Evolutionary conservation across 1,140 invertebrate genomes (phyloP).

Genomic region (Maconellicoccus hirsutus): DNA sequence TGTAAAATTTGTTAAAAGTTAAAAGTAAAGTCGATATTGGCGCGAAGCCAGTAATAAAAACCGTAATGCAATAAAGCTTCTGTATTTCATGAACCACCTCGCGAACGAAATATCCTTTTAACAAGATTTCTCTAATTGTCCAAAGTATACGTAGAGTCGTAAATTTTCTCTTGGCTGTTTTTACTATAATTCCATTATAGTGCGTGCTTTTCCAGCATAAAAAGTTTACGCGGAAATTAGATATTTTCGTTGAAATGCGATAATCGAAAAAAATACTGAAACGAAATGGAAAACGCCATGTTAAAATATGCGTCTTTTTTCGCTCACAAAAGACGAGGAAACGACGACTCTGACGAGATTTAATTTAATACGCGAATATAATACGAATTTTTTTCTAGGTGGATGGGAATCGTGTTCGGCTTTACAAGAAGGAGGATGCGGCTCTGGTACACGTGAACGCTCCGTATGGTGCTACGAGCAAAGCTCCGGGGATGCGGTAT

Average conservation of each 20-base stretch:
- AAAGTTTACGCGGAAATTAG: not conserved
- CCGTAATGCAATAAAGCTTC: not conserved
- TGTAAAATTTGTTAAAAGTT: not conserved
- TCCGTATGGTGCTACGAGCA: constrained; percentile 13
- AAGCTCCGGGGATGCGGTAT: constrained; percentile 14
- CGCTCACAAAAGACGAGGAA: not conserved
- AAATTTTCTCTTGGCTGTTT: not conserved
- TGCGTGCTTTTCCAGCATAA: not conserved
- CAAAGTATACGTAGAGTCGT: not conserved
- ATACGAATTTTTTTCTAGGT: constrained; percentile 10
- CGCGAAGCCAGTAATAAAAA: not conserved
- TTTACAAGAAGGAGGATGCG: constrained; percentile 12
- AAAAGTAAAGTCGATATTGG: not conserved
- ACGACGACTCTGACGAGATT: not conserved
- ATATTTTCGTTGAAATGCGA: not conserved
- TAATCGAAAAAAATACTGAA: not conserved
- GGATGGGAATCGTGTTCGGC: constrained; percentile 16
- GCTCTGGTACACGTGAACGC: not conserved
- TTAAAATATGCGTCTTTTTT: not conserved
- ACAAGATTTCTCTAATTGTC: not conserved
- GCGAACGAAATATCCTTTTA: not conserved
- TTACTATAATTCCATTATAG: not conserved
- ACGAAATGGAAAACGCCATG: not conserved
- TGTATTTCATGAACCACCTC: too few relatives aligned
- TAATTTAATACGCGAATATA: not conserved